These are phyloP conservation scores for Phacellophora camtschatica DNA, from an alignment of 30 jellyfish, hydroid and myxozoan genomes.

Conservation along the genomic window DNA sequence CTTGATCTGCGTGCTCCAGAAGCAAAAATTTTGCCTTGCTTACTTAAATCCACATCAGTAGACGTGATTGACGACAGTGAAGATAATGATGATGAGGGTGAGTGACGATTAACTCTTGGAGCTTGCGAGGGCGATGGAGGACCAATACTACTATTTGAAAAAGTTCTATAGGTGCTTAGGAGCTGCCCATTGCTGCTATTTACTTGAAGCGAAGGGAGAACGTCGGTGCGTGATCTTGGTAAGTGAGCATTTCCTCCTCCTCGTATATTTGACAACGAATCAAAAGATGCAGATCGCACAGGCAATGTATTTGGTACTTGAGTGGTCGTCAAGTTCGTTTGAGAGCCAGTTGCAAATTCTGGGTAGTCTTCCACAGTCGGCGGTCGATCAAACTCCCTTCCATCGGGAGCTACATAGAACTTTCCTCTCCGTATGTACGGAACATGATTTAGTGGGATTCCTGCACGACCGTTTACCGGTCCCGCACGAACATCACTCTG, in stretches of 20 bases:
- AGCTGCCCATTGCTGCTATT: slow-evolving; percentile 19
- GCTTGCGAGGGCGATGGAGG: slow-evolving; percentile 27
- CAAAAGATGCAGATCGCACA: slow-evolving; percentile 51
- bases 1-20: slow-evolving; percentile 6
- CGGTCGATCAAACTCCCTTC: slow-evolving; percentile 77
- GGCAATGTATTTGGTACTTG: slow-evolving; percentile 11
- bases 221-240: slow-evolving; percentile 80
- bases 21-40: neutral
- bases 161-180: neutral
- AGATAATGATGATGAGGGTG: slow-evolving; percentile 88
- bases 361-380: slow-evolving; percentile 71
- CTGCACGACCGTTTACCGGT: slow-evolving; percentile 23
- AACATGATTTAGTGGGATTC: slow-evolving; percentile 1
- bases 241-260: slow-evolving; percentile 64
- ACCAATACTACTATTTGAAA: neutral
- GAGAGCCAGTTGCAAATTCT: slow-evolving; percentile 58
- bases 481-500: slow-evolving; percentile 14
- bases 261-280: slow-evolving; percentile 24
- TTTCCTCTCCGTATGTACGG: slow-evolving; percentile 75
- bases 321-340: slow-evolving; percentile 11
- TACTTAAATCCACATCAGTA: slow-evolving; percentile 1
- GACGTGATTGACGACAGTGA: slow-evolving; percentile 85
- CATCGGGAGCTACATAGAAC: slow-evolving; percentile 82
- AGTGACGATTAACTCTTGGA: slow-evolving; percentile 1
- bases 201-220: slow-evolving; percentile 42